phyloP scores from a whole-genome alignment of 1,140 invertebrate genomes.

The Listronotus bonariensis region DNA sequence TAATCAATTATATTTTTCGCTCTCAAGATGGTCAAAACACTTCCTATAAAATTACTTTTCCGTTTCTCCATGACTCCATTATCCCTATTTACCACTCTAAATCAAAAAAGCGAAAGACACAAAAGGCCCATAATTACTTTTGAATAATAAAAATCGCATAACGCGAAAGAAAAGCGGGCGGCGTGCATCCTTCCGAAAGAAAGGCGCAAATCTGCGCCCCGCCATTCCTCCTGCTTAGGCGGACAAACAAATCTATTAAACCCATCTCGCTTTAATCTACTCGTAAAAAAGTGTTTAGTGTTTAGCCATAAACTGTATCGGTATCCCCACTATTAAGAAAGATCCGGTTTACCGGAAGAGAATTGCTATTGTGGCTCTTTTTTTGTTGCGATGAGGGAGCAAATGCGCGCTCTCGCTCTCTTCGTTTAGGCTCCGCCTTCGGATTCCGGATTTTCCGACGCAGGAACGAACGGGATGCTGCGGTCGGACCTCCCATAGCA shows the following conservation, averaged over 20 bases:
- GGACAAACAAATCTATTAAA: conserved; percentile 53
- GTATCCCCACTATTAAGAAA: conserved; percentile 50
- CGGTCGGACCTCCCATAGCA: conserved; percentile 51
- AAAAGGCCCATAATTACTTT: conserved; percentile 36
- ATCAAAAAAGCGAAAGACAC: conserved; percentile 3
- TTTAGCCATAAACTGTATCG: conserved; percentile 55
- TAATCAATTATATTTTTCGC: no score
- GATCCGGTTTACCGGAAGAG: conserved; percentile 48
- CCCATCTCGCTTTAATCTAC: conserved; percentile 52
- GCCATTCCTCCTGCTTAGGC: conserved; percentile 48
- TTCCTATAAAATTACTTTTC: no score
- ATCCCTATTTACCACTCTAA: conserved; percentile 12
- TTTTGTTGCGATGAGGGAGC: conserved; percentile 20
- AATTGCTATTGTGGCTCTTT: conserved; percentile 33
- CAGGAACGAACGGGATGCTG: conserved; percentile 37
- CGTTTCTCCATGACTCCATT: conserved; percentile 1
- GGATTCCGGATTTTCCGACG: conserved; percentile 34
- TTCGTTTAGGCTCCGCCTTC: conserved; percentile 38
- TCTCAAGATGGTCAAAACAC: no score
- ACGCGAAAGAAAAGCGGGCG: conserved; percentile 15
- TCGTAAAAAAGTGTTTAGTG: conserved; percentile 55
- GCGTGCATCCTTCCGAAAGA: not conserved
- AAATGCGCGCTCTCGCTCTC: conserved; percentile 11
- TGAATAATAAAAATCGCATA: conserved; percentile 39
- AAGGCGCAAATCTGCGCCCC: conserved; percentile 15